These are phyloP conservation scores for Pyrocoelia pectoralis DNA, from an alignment of 2,888 invertebrate species.

Conservation along the genomic window DNA sequence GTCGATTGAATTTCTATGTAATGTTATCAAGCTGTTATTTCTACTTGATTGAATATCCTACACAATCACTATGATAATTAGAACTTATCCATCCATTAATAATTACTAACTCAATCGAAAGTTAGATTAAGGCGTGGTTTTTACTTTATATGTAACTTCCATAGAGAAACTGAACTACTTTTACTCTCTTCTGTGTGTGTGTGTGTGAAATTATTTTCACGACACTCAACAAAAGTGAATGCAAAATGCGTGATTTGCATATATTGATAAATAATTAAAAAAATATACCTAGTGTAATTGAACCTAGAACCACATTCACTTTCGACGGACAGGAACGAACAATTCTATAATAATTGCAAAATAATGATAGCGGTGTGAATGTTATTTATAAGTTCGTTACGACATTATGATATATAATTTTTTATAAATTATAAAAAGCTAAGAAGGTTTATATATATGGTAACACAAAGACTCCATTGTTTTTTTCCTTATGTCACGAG, in stretches of 20 bases:
- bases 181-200: slow-evolving; percentile 33
- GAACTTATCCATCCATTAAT: not conserved
- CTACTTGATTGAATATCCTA: no score
- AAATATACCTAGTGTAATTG: not conserved
- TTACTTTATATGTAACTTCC: slow-evolving; percentile 13
- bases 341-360: not conserved
- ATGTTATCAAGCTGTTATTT: no score
- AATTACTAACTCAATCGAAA: not conserved
- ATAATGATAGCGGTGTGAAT: slow-evolving; percentile 6
- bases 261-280: not conserved
- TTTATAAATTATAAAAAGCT: not conserved
- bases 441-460: not conserved
- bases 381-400: no score
- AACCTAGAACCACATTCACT: slow-evolving; percentile 6
- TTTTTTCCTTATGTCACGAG: not conserved
- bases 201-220: slow-evolving; percentile 3
- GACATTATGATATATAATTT: no score
- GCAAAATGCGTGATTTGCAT: slow-evolving; percentile 13
- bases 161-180: slow-evolving; percentile 41
- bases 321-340: not conserved
- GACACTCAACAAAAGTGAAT: slow-evolving; percentile 12
- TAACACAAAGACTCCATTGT: not conserved
- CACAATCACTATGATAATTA: not conserved
- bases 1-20: no score
- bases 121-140: slow-evolving; percentile 32